Evolutionary conservation across 1,140 invertebrate genomes (phyloP), one percentile per base, ranked within the genome.

Genomic region (Pogonognathellus flavescens): DNA sequence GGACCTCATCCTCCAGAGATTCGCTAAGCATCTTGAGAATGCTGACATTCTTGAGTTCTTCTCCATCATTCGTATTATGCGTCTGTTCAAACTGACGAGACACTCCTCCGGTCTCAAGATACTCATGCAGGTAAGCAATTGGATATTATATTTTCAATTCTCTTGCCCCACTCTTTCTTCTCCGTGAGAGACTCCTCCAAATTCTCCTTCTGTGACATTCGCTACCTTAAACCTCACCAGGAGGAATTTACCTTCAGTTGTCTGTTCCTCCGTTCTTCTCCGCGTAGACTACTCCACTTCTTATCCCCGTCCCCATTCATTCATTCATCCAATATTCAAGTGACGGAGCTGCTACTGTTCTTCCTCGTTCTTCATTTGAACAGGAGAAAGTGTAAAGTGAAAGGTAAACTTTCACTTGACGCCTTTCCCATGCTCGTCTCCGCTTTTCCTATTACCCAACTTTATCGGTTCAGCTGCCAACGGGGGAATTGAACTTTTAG

Each of bases 31-130:
- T 90, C 91, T 98, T 76, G 97, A 98, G 91, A 98, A 98, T 91
- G 96, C 96, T 8, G 98, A 99, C 90, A 99, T 99, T 88, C 93
- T 99, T 89, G 98, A 99, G 92, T 99, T 99, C 93, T 98, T 99
- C 92, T 98, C 95, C 88, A 99, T 99, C 89, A 99, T 99, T 89
- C 94, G 98, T 85, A 99, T 99, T 86, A 98, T 99, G 96, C 93
- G 97, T 90, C 93, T 99, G 86, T 99, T 99, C 92, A 99, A 99
- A 90, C 92, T 99, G 87, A 99, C 98, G 16, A 93, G 97, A 70
- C 97, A 98, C 90, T 98, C 97, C 88, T 97, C 96, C 66, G 98
- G 98, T 60, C 92, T 99, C 81, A 99, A 99, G 92, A 99, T 99
- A 89, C 93, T 99, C 66, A 99, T 99, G 89, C 98, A 94, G 89